Percentiles rank a stretch among this genome's conserved stretches.
Conservation (phyloP, 2,113 vertebrate species). For the Jaculus jaculus region DNA sequence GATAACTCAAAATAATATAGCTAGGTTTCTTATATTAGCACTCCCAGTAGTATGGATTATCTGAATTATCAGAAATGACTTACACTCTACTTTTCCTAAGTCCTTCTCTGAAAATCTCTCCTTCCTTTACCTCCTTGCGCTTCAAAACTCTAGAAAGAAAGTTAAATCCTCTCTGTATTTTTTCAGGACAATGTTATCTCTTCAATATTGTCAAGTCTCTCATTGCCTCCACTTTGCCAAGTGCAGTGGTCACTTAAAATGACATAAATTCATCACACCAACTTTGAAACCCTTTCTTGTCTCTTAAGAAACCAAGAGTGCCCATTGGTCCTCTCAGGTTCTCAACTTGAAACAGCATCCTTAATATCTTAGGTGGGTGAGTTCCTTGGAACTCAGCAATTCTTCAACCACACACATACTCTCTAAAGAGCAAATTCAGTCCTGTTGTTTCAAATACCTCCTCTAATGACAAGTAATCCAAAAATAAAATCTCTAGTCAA, state of each 20-base stretch:
- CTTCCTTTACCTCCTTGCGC: neutral
- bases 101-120: neutral
- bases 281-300: neutral
- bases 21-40: slow-evolving; percentile 49
- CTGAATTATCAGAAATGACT: slow-evolving; percentile 22
- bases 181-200: neutral
- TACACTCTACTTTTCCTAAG: neutral
- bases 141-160: neutral
- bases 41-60: neutral
- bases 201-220: neutral
- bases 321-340: neutral
- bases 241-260: neutral
- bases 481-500: neutral
- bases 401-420: neutral
- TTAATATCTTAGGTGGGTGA: no score
- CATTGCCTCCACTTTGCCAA: neutral
- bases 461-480: neutral
- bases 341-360: neutral
- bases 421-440: neutral
- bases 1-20: slow-evolving; percentile 65
- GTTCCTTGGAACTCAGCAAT: neutral
- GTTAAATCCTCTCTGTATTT: neutral
- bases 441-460: neutral
- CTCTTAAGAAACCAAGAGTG: neutral
- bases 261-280: neutral